Percentiles rank a stretch among this genome's conserved stretches.
Evolutionary conservation across 2,888 invertebrate species (phyloP).

Genomic region (Amblyteles armatorius): DNA sequence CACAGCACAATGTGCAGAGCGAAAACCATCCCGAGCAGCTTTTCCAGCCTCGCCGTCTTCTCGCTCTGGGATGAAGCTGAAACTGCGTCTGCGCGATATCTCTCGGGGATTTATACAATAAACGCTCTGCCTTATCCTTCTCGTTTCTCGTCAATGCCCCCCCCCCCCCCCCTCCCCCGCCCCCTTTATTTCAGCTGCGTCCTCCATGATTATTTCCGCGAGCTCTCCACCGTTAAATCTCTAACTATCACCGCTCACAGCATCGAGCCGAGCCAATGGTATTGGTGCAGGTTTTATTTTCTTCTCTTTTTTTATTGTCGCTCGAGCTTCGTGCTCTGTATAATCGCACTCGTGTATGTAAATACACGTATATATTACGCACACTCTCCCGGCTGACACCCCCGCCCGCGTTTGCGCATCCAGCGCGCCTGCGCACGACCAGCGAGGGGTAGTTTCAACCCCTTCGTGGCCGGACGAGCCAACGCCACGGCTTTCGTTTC

Average conservation of each 20-base stretch:
- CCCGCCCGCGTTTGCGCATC: constrained; percentile 21
- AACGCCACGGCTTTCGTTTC: constrained; percentile 20
- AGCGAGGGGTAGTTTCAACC: constrained; percentile 43
- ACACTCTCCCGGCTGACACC: constrained; percentile 5
- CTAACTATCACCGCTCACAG: constrained; percentile 2
- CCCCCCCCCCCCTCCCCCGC: not conserved
- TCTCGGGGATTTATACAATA: constrained; percentile 28
- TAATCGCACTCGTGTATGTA: constrained; percentile 2
- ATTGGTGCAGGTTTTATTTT: constrained; percentile 12
- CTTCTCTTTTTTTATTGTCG: constrained; percentile 8
- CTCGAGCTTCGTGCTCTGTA: not conserved
- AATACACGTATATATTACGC: not conserved
- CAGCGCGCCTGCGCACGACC: constrained; percentile 40
- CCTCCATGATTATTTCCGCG: constrained; percentile 39
- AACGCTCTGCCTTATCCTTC: not conserved
- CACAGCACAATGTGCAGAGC: not conserved
- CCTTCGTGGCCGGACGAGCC: constrained; percentile 26
- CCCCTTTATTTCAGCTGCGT: constrained; percentile 14
- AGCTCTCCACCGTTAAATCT: constrained; percentile 7
- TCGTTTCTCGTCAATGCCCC: not conserved
- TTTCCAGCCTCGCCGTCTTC: constrained; percentile 44
- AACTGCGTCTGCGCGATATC: constrained; percentile 61
- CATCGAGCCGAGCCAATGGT: constrained; percentile 7
- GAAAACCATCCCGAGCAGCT: constrained; percentile 25
- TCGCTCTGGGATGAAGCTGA: constrained; percentile 22